Evolutionary conservation across 1,140 invertebrate species (phyloP), one percentile per base, ranked within the genome.

Genomic region (Tetranychus urticae): DNA sequence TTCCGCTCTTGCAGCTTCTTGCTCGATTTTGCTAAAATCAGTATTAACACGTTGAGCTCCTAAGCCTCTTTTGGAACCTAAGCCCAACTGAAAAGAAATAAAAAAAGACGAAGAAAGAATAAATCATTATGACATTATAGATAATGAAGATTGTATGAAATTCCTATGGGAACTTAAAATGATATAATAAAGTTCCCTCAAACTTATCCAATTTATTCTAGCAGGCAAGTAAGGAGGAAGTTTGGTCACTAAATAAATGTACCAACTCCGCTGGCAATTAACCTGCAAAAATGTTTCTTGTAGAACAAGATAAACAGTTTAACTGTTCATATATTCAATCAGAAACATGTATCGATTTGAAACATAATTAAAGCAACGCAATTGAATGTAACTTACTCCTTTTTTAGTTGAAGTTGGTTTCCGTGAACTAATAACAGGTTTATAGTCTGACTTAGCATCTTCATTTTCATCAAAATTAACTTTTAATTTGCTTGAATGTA

Each of bases 1-100:
- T 71, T 88, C 87, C 37, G 81, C 78, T 65, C 86, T 78, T 65
- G 83, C 81, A 0, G 88, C 88, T 69, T 87, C 83, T 67, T 81
- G 81, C 74, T 97, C 93, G 54, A 97, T 82, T 68, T 94, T 91
- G n/a, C 84, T 84, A 73, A 98, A 98, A 73, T 97, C 91, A 13
- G 77, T 70, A 59, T 73, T 88, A 6, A 97, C 86, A 73, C 88
- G 88, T 60, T 90, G 91, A n/a, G 92, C 94, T 60, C 93, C 93
- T n/a, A 97, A 72, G 50, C 71, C 80, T 72, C 87, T 92, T 69
- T 90, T 93, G 0, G 78, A 81, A 13, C 87, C 87, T 61, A 90
- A 67, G 84, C 86, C 66, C 33, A 68, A 67, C 39, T 59, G 59
- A 65, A 69, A 39, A 59, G 7, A 14, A 47, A 47, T 60, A 23